Evolutionary conservation across 2,888 invertebrate genomes (phyloP).

Genomic region (Brachylomia viminalis): DNA sequence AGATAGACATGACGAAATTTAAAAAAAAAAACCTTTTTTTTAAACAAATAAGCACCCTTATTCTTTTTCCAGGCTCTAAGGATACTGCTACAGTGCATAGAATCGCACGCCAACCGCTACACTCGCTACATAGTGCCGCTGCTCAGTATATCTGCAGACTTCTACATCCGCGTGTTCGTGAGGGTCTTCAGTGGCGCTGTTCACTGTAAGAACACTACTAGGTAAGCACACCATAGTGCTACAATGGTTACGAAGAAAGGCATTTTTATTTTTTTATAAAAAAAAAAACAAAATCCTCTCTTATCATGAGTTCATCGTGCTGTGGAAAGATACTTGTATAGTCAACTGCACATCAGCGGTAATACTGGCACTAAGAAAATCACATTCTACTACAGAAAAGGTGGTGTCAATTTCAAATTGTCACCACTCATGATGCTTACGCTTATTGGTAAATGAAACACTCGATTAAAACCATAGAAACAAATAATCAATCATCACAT

Average conservation of each 20-base stretch:
- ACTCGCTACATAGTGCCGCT: slow-evolving; percentile 97
- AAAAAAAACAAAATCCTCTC: too few relatives aligned
- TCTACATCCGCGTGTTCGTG: slow-evolving; percentile 98
- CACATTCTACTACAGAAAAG: too few relatives aligned
- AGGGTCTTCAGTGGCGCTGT: slow-evolving; percentile 94
- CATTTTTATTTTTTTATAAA: too few relatives aligned
- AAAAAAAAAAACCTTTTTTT: neutral
- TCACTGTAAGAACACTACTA: slow-evolving; percentile 96
- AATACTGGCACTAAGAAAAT: too few relatives aligned
- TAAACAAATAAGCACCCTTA: neutral
- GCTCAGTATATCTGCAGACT: slow-evolving; percentile 97
- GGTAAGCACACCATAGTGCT: slow-evolving; percentile 84
- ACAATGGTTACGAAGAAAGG: neutral
- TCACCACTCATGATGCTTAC: too few relatives aligned
- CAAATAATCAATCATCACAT: too few relatives aligned
- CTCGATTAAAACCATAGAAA: too few relatives aligned
- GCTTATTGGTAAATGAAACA: too few relatives aligned
- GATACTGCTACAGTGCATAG: slow-evolving; percentile 97
- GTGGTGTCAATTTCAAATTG: too few relatives aligned
- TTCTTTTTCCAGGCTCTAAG: slow-evolving; percentile 93
- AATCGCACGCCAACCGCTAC: slow-evolving; percentile 97
- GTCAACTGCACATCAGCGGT: too few relatives aligned
- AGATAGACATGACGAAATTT: neutral
- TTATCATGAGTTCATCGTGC: too few relatives aligned
- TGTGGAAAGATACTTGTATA: too few relatives aligned